Percentiles rank a stretch among this genome's conserved stretches.
These are phyloP conservation scores for Acanthosepion esculentum DNA, from an alignment of 2,888 invertebrate genomes.

Conservation along the genomic window DNA sequence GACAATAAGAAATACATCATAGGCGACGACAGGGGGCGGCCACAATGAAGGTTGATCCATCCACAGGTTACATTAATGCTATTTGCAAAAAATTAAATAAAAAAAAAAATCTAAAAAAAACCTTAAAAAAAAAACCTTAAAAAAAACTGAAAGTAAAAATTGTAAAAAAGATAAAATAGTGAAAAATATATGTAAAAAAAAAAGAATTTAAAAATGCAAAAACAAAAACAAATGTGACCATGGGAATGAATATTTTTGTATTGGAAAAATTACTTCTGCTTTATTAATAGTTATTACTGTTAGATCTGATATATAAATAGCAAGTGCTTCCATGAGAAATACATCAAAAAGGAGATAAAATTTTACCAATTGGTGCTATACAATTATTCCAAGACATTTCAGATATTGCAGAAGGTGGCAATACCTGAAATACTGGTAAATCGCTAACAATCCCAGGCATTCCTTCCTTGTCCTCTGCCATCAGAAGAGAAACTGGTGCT, in stretches of 20 bases:
- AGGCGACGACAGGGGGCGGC: conserved; percentile 47
- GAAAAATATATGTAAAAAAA: conserved; percentile 39
- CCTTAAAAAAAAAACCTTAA: background rate
- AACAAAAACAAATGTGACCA: conserved; percentile 38
- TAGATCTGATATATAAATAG: conserved; percentile 45
- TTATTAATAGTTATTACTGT: conserved; percentile 46
- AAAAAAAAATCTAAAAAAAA: conserved; percentile 35
- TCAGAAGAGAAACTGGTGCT: conserved; percentile 47
- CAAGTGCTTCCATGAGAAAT: conserved; percentile 48
- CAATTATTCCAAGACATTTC: conserved; percentile 46
- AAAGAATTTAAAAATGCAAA: background rate
- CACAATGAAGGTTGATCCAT: conserved; percentile 47
- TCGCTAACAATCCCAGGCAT: conserved; percentile 45
- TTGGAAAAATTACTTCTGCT: conserved; percentile 42
- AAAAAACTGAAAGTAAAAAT: background rate
- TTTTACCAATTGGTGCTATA: conserved; percentile 47
- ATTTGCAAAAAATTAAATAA: conserved; percentile 17
- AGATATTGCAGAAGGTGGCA: conserved; percentile 37
- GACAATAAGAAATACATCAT: conserved; percentile 47
- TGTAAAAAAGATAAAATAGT: background rate
- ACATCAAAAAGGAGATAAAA: conserved; percentile 47
- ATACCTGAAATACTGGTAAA: conserved; percentile 42
- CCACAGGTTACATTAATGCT: conserved; percentile 47
- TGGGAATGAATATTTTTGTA: conserved; percentile 47
- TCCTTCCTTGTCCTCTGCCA: conserved; percentile 44